Percentiles rank a stretch among this genome's conserved stretches.
phyloP scores from a whole-genome alignment of 2,888 invertebrate species.

The Tortrix viridana region DNA sequence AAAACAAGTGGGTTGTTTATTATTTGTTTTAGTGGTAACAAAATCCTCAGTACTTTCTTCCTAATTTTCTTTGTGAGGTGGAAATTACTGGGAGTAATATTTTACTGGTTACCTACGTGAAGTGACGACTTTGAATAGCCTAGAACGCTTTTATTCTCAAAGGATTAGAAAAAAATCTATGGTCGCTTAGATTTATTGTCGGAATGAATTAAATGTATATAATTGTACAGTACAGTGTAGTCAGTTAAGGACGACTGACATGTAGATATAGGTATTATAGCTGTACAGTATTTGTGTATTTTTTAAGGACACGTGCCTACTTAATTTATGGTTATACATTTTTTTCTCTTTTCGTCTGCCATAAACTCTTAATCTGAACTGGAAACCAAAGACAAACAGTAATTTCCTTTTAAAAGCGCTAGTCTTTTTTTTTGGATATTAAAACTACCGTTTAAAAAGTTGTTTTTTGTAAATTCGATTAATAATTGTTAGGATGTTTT shows the following conservation, averaged over 20 bases:
- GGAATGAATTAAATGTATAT: conserved; percentile 46
- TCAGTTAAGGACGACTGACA: conserved; percentile 54
- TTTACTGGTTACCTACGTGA: no score
- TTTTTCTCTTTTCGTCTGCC: conserved; percentile 42
- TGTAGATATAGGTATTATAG: conserved; percentile 56
- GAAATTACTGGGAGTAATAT: no score
- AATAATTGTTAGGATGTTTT: background rate
- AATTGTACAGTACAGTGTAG: conserved; percentile 55
- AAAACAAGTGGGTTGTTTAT: no score
- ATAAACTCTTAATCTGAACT: conserved; percentile 47
- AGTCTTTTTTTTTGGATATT: conserved; percentile 49
- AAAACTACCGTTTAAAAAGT: conserved; percentile 42
- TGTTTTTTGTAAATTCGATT: background rate
- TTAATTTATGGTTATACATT: conserved; percentile 47
- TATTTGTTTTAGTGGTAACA: no score
- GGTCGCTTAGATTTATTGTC: conserved; percentile 13
- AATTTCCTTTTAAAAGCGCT: conserved; percentile 46
- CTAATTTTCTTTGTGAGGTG: no score
- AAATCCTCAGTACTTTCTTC: no score
- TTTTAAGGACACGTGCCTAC: conserved; percentile 48
- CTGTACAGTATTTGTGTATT: conserved; percentile 62
- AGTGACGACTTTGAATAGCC: no score
- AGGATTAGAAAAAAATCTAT: no score
- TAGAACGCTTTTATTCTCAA: no score
- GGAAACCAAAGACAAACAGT: conserved; percentile 59